Evolutionary conservation across 2,888 invertebrate genomes (phyloP).

Genomic region (Aleiodes leptofemur): DNA sequence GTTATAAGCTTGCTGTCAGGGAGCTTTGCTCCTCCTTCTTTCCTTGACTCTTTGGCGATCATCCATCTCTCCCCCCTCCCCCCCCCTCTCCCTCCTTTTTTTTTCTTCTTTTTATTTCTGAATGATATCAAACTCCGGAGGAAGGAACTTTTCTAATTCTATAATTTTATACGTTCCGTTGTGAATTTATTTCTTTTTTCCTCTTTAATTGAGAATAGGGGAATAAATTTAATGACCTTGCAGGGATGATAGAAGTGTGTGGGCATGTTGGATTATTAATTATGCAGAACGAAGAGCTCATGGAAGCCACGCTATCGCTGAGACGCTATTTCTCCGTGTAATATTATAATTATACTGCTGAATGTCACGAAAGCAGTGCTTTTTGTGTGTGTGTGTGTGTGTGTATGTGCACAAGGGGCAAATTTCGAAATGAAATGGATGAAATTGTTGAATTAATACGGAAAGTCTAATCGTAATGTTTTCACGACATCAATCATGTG

Average conservation of each 20-base stretch:
- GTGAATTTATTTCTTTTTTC: neutral
- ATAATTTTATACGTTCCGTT: slow-evolving; percentile 11
- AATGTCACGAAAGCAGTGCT: slow-evolving; percentile 16
- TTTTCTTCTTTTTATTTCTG: slow-evolving; percentile 46
- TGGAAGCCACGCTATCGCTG: slow-evolving; percentile 55
- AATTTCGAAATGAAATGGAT: neutral
- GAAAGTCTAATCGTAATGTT: neutral
- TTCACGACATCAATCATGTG: too few relatives aligned
- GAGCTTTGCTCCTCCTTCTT: slow-evolving; percentile 37
- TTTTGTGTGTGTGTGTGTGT: neutral
- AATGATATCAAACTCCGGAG: slow-evolving; percentile 26
- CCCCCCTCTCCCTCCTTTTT: neutral
- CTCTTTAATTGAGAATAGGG: slow-evolving; percentile 41
- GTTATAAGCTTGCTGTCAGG: slow-evolving; percentile 64
- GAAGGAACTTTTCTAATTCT: slow-evolving; percentile 9
- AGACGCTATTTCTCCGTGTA: slow-evolving; percentile 62
- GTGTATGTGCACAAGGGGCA: too few relatives aligned
- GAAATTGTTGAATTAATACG: neutral
- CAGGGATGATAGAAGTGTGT: slow-evolving; percentile 49
- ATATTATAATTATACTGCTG: slow-evolving; percentile 68
- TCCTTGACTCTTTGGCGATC: slow-evolving; percentile 41
- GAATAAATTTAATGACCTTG: slow-evolving; percentile 65
- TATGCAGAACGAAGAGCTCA: slow-evolving; percentile 52
- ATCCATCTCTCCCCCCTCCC: slow-evolving; percentile 38
- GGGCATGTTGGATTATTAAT: slow-evolving; percentile 52